Conservation (phyloP, 2,113 vertebrate genomes). For the Lophius piscatorius region DNA sequence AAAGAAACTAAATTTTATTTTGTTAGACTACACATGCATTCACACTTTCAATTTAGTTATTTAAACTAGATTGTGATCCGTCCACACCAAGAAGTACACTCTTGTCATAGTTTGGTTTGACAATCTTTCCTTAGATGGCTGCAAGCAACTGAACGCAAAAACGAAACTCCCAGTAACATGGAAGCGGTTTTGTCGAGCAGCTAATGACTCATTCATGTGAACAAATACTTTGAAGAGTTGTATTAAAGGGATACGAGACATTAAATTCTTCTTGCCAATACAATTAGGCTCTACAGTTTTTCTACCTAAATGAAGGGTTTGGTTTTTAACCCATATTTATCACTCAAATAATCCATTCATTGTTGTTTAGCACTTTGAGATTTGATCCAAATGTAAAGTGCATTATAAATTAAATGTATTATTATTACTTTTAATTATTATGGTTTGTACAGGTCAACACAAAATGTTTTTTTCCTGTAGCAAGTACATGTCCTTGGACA, state of each 20-base stretch:
- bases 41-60: background rate
- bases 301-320: background rate
- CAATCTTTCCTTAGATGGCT: conserved; percentile 7
- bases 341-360: background rate
- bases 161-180: conserved; percentile 5
- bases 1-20: background rate
- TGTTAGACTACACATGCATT: background rate
- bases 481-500: too few species aligned
- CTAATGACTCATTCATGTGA: conserved; percentile 7
- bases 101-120: background rate
- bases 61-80: conserved; percentile 2
- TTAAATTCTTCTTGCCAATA: background rate
- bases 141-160: conserved; percentile 1
- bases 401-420: too few species aligned
- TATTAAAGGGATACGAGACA: background rate
- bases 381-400: too few species aligned
- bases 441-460: too few species aligned
- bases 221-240: conserved; percentile 1
- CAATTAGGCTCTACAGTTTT: background rate
- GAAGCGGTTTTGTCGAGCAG: background rate
- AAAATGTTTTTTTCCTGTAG: too few species aligned
- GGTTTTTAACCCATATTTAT: background rate
- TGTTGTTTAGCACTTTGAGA: too few species aligned
- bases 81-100: background rate
- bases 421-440: too few species aligned